phyloP scores from a whole-genome alignment of 2,888 invertebrate genomes.

The Cephonodes hylas region DNA sequence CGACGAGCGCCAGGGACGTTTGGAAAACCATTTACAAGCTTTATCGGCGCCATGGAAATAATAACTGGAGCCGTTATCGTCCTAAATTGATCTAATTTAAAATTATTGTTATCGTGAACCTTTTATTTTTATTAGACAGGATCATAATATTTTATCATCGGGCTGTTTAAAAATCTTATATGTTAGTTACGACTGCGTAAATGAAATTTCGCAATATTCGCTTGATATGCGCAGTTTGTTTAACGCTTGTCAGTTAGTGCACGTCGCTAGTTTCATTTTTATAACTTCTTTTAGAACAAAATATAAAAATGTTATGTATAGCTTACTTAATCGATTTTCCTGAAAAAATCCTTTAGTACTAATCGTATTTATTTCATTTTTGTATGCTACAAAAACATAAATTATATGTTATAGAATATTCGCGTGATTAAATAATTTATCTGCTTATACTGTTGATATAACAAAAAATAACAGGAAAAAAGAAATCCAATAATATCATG shows the following conservation, averaged over 20 bases:
- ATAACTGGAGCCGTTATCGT: constrained; percentile 78
- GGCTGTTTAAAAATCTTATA: constrained; percentile 30
- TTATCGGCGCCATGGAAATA: constrained; percentile 79
- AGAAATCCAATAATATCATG: no score
- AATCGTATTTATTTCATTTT: no score
- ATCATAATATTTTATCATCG: constrained; percentile 65
- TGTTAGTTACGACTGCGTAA: not conserved
- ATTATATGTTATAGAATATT: no score
- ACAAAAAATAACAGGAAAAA: no score
- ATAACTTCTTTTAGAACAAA: no score
- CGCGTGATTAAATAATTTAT: no score
- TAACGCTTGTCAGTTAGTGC: not conserved
- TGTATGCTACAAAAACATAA: no score
- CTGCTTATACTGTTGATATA: no score
- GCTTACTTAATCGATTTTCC: no score
- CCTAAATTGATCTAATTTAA: constrained; percentile 79
- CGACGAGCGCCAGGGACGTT: constrained; percentile 71
- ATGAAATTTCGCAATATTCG: not conserved
- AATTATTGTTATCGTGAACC: constrained; percentile 77
- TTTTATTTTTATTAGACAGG: constrained; percentile 72
- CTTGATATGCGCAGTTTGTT: not conserved
- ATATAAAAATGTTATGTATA: no score
- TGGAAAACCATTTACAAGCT: constrained; percentile 79
- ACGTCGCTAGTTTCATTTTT: not conserved
- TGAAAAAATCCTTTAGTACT: no score